phyloP scores from a whole-genome alignment of 1,140 invertebrate species.

The Daktulosphaira vitifoliae region DNA sequence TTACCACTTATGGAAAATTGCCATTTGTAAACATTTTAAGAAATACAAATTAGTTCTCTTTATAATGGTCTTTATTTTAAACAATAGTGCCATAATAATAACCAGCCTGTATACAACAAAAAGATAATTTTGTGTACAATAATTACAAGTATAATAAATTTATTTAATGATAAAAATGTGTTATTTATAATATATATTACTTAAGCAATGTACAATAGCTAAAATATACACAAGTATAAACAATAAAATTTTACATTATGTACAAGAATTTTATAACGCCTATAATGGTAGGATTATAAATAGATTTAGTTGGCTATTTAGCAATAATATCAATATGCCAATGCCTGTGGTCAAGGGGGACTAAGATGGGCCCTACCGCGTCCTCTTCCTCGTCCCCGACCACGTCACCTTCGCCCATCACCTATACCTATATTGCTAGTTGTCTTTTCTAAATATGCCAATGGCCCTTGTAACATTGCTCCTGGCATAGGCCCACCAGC shows the following conservation, averaged over 20 bases:
- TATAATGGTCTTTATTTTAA: conserved; percentile 22
- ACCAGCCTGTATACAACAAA: conserved; percentile 1
- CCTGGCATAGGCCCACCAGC: conserved; percentile 41
- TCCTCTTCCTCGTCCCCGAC: conserved; percentile 59
- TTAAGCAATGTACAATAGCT: no score
- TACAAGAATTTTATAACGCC: conserved; percentile 13
- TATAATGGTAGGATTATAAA: conserved; percentile 30
- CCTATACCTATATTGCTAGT: conserved; percentile 72
- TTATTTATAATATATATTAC: no score
- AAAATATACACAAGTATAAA: no score
- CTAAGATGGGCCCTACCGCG: conserved; percentile 47
- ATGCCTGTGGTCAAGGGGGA: conserved; percentile 31
- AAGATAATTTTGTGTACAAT: conserved; percentile 5
- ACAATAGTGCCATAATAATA: conserved; percentile 29
- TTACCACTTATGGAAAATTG: conserved; percentile 28
- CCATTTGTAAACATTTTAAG: conserved; percentile 15
- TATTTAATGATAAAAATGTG: no score
- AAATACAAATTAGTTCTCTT: conserved; percentile 23
- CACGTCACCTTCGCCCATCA: conserved; percentile 60
- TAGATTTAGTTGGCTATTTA: conserved; percentile 19
- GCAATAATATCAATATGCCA: conserved; percentile 12
- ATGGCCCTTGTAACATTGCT: conserved; percentile 57
- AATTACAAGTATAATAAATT: conserved; percentile 11
- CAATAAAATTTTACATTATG: conserved; percentile 7
- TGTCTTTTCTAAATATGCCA: conserved; percentile 70